Conservation (phyloP, 1,140 invertebrate species). For the Orchestia grillus region DNA sequence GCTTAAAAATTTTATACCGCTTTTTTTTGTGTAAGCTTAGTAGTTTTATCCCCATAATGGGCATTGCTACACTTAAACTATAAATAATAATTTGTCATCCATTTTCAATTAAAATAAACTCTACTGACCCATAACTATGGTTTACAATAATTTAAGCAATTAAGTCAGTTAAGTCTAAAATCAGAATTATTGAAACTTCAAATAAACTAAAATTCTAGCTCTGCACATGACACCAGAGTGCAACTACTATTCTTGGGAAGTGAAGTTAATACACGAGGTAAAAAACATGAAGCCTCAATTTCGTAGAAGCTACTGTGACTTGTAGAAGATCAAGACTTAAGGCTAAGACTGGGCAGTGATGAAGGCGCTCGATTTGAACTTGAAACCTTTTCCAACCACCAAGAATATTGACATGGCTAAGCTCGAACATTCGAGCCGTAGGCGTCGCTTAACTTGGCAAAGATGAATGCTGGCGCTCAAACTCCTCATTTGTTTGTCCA, state of each 20-base stretch:
- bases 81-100: not conserved
- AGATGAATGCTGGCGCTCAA: conserved; percentile 40
- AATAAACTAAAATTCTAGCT: not conserved
- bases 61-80: not conserved
- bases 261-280: too few relatives aligned
- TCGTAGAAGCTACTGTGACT: not conserved
- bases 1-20: not conserved
- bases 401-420: not conserved
- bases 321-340: not conserved
- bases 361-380: not conserved
- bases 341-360: not conserved
- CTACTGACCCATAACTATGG: not conserved
- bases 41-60: not conserved
- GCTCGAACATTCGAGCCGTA: not conserved
- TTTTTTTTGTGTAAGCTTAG: not conserved
- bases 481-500: conserved; percentile 41
- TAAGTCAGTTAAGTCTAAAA: not conserved
- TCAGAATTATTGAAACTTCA: not conserved
- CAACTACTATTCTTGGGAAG: too few relatives aligned
- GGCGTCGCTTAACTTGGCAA: conserved; percentile 38
- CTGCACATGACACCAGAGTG: too few relatives aligned
- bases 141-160: not conserved
- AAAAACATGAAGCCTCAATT: not conserved
- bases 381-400: not conserved
- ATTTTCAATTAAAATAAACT: not conserved